These are phyloP conservation scores for Hemichromis elongatus DNA, from an alignment of 2,113 vertebrate genomes.

Conservation along the genomic window DNA sequence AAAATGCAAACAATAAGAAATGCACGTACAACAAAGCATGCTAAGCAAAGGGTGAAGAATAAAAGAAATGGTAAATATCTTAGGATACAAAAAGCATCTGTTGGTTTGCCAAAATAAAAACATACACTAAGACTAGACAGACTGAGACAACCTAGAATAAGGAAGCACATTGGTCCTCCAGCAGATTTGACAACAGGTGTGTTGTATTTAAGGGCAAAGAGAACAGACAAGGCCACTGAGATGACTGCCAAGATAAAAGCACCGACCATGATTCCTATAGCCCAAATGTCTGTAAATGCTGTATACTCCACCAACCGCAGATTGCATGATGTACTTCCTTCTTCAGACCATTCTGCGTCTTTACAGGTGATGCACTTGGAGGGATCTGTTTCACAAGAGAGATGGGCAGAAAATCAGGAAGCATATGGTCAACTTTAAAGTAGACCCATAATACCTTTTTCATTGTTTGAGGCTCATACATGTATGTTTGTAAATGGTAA, in stretches of 20 bases:
- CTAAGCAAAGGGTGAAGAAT: slow-evolving; percentile 76
- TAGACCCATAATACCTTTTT: neutral
- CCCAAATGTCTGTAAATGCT: slow-evolving; percentile 54
- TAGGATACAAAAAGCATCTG: slow-evolving; percentile 55
- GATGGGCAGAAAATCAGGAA: neutral
- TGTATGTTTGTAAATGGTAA: too few relatives aligned
- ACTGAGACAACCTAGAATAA: slow-evolving; percentile 77
- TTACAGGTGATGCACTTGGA: neutral
- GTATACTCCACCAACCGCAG: slow-evolving; percentile 69
- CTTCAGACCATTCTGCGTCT: slow-evolving; percentile 66
- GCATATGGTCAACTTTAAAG: neutral
- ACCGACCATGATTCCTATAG: slow-evolving; percentile 56
- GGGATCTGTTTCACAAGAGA: neutral
- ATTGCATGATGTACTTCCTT: slow-evolving; percentile 72
- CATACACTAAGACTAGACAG: slow-evolving; percentile 69
- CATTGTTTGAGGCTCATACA: neutral
- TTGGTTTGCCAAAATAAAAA: slow-evolving; percentile 77
- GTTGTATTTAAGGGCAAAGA: slow-evolving; percentile 74
- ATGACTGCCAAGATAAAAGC: slow-evolving; percentile 53
- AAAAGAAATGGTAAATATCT: slow-evolving; percentile 63
- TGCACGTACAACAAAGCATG: slow-evolving; percentile 78
- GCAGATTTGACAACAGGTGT: slow-evolving; percentile 85
- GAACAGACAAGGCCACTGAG: slow-evolving; percentile 35
- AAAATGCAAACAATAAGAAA: slow-evolving; percentile 86
- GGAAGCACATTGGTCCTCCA: slow-evolving; percentile 79